Base-by-base conservation (phyloP, 2,797 vertebrate genomes). In the Artibeus jamaicensis region DNA sequence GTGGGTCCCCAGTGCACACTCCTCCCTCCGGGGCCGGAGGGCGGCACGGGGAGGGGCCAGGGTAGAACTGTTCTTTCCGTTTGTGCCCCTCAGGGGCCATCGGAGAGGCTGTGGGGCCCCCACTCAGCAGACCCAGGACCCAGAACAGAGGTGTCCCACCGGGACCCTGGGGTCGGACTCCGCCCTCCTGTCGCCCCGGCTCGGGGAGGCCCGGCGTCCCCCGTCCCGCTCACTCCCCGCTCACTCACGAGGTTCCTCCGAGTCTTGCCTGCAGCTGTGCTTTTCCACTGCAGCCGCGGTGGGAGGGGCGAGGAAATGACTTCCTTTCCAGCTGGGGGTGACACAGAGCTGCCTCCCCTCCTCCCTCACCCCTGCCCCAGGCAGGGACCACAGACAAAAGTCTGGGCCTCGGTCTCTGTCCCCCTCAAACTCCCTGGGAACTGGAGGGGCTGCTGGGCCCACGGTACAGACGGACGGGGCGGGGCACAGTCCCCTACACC, bases 381-480 rank as follows among this genome's bases (percentile, higher is more conserved):
- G 65, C 42, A 16, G 37, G 37, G 39, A 15, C 68, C 37, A 6
- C 10, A 6, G 34, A 21, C 5, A 14, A 10, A 5, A 4, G 14
- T 9, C 39, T 9, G 39, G 39, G 70, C 18, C 18, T 77, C 83
- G 5, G 3, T 6, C 67, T n/a, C 10, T 4, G 15, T 29, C 42
- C 6, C 39, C 71, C 71, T 71, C 19, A 19, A 29, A 39, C 39
- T 34, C 32, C 68, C 32, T 2, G 50, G 85, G 85, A 46, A 55
- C 39, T 10, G 15, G 15, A 46, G 39, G 55, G 53, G 32, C 44
- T 26, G 85, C 34, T 42, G 78, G 37, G 10, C 29, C 37, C 37
- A 4, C 18, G 34, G 29, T 3, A 3, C 46, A 7, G 46, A 7
- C 15, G 9, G 46, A 10, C 10, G 46, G 18, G 5, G 2, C 6